These are phyloP conservation scores for Bursaphelenchus mucronatus DNA, from an alignment of 1,140 invertebrate genomes.

Conservation along the genomic window DNA sequence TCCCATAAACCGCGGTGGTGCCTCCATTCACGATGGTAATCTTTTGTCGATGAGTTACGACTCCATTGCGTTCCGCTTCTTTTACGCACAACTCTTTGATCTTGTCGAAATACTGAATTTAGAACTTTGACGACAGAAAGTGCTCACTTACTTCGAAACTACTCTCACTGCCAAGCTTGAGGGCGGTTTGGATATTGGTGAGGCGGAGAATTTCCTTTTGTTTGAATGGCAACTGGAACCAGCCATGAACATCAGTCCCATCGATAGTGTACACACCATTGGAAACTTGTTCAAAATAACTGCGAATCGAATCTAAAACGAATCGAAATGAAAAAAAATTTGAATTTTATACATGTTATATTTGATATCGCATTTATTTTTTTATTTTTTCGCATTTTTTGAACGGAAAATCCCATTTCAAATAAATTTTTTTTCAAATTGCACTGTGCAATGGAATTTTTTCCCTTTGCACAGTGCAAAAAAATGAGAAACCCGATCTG, in stretches of 20 bases:
- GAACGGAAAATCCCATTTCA: conserved; percentile 7
- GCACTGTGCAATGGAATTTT: not conserved
- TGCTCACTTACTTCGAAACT: conserved; percentile 21
- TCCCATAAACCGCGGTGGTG: conserved; percentile 56
- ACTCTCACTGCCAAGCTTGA: conserved; percentile 28
- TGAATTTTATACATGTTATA: not conserved
- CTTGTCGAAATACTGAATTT: conserved; percentile 50
- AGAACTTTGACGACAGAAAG: conserved; percentile 19
- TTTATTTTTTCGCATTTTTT: conserved; percentile 20
- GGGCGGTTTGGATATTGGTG: conserved; percentile 40
- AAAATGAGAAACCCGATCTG: no score
- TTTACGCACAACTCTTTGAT: conserved; percentile 49
- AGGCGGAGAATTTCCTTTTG: conserved; percentile 47
- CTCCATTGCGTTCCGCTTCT: conserved; percentile 40
- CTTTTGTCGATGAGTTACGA: conserved; percentile 38
- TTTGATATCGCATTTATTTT: conserved; percentile 3
- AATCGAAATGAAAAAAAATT: conserved; percentile 13
- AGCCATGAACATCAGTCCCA: conserved; percentile 53
- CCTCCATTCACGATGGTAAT: conserved; percentile 58
- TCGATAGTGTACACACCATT: conserved; percentile 54
- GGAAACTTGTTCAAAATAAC: conserved; percentile 48
- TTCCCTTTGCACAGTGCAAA: no score
- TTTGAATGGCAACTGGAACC: conserved; percentile 50
- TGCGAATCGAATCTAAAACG: conserved; percentile 50
- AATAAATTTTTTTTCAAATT: conserved; percentile 23